Evolutionary conservation across 2,113 vertebrate genomes (phyloP).

Genomic region (Calcarius ornatus): DNA sequence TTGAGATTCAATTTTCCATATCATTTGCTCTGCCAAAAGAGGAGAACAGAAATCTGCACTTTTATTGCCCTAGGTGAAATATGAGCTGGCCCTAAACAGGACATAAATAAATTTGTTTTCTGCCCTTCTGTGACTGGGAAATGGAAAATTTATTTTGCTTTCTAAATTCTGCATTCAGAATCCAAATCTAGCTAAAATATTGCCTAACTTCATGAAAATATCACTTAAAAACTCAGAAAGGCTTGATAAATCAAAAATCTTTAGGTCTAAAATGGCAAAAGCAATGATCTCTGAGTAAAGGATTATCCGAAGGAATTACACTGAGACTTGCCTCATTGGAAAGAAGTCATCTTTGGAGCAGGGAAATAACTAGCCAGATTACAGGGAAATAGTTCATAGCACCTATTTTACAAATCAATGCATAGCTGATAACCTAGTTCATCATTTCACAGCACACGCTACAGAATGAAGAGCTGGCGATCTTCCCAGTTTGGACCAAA

Average conservation of each 20-base stretch:
- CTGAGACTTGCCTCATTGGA: not conserved
- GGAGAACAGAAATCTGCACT: constrained; percentile 8
- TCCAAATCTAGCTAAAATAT: constrained; percentile 16
- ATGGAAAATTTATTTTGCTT: constrained; percentile 19
- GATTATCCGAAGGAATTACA: not conserved
- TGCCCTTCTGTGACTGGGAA: not conserved
- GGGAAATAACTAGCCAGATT: not conserved
- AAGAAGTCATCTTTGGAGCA: not conserved
- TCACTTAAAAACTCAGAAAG: not conserved
- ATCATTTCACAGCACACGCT: not conserved
- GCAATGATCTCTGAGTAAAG: not conserved
- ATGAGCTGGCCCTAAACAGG: not conserved
- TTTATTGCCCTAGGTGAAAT: constrained; percentile 24
- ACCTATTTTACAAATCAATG: not conserved
- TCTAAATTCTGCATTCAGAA: constrained; percentile 2
- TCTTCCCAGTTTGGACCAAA: not conserved
- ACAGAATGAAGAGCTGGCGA: not conserved
- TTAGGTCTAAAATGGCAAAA: not conserved
- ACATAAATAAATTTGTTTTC: constrained; percentile 27
- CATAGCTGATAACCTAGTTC: not conserved
- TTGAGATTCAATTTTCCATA: constrained; percentile 26
- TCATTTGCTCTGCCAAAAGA: not conserved
- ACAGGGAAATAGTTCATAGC: not conserved
- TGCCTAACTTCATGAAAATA: not conserved
- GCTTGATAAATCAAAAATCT: not conserved